Percentiles rank a stretch among this genome's conserved stretches.
phyloP scores from a whole-genome alignment of 1,140 invertebrate genomes.

The Pinna nobilis region DNA sequence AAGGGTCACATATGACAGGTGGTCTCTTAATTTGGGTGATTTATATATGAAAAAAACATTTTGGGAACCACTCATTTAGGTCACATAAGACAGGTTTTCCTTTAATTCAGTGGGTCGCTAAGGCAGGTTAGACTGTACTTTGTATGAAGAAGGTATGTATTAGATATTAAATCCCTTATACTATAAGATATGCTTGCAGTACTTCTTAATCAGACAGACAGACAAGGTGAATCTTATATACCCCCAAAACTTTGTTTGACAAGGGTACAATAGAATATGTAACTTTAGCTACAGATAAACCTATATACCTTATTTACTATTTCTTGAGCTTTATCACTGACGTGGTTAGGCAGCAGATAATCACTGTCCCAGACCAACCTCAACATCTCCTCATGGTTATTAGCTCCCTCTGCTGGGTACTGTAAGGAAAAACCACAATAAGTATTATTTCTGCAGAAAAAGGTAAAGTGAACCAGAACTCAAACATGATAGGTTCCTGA shows the following conservation, averaged over 20 bases:
- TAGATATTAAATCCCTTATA: background rate
- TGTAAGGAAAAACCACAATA: slow-evolving; percentile 36
- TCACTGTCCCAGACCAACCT: slow-evolving; percentile 67
- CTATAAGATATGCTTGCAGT: background rate
- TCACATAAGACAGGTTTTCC: too few species aligned
- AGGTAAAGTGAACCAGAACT: too few species aligned
- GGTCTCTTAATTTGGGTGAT: too few species aligned
- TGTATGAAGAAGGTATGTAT: background rate
- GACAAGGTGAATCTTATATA: background rate
- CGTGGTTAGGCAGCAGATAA: slow-evolving; percentile 63
- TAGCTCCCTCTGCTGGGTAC: slow-evolving; percentile 71
- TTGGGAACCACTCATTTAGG: too few species aligned
- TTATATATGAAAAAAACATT: too few species aligned
- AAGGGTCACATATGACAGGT: too few species aligned
- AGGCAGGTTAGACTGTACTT: background rate
- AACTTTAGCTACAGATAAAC: background rate
- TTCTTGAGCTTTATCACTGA: slow-evolving; percentile 62
- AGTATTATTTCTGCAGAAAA: background rate
- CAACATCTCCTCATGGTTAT: slow-evolving; percentile 71
- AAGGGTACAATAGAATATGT: background rate
- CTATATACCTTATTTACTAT: slow-evolving; percentile 63
- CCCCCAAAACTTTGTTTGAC: background rate
- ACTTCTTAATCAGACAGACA: background rate
- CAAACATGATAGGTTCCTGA: too few species aligned
- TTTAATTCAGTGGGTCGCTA: too few species aligned